Base-by-base conservation (phyloP, 2,888 invertebrate genomes). In the Strigamia maritima region DNA sequence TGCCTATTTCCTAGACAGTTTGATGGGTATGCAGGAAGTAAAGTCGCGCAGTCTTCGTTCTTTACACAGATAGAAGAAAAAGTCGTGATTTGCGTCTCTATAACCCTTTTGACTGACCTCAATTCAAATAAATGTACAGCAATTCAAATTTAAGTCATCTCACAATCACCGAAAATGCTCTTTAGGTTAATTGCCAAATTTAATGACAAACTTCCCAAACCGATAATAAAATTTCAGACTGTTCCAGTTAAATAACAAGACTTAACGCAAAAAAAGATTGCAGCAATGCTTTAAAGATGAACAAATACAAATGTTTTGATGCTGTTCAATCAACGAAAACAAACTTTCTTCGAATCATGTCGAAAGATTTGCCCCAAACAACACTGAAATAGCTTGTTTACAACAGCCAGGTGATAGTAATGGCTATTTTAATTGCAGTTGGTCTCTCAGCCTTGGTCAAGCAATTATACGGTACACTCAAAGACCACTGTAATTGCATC, bases 1-100 rank as follows among this genome's bases (percentile, higher is more conserved):
- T 65, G 22, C 14, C 60, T 65, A 65, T 65, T 65, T 65, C n/a
- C 19, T 24, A 65, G 60, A 65, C 60, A 65, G 60, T 65, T 65
- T 65, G 60, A 65, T 65, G 60, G 60, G 19, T 65, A 22, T 24
- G 44, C 60, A 65, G 60, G 60, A 65, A 65, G 60, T 65, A 12
- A 65, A 65, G 60, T 65, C 60, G 60, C 2, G 60, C 60, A 24
- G 60, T 65, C 60, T 0, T 65, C 60, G 24, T 24, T 65, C 60
- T 24, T 24, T 24, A 65, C 24, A 10, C 24, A 24, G 7, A 60
- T 22, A 19, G 60, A 65, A 24, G n/a, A 44, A 44, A 16, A n/a
- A 14, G 44, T 12, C 44, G 12, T 44, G 44, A 44, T 44, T 44
- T 44, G 14, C 44, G 44, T n/a, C 16, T 44, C 44, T n/a, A 44